Evolutionary conservation across 1,140 invertebrate genomes (phyloP).

Genomic region (Musca domestica): DNA sequence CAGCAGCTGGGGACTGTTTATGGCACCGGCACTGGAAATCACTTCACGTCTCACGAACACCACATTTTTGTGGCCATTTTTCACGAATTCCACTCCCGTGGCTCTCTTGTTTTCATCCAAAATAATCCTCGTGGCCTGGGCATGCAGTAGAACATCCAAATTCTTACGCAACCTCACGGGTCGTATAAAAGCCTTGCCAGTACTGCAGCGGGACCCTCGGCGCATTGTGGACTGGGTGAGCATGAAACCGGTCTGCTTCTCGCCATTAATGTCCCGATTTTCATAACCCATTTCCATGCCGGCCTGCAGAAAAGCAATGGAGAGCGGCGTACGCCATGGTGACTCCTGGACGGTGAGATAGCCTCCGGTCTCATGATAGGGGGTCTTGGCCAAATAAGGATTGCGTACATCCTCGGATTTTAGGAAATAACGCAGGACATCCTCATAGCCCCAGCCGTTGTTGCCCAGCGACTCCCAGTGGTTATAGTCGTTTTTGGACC

Average conservation of each 20-base stretch:
- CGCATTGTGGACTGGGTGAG: constrained; percentile 80
- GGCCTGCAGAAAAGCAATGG: constrained; percentile 77
- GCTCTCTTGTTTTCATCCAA: constrained; percentile 70
- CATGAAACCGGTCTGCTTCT: constrained; percentile 81
- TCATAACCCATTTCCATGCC: constrained; percentile 78
- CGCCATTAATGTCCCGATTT: constrained; percentile 78
- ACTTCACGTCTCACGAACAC: constrained; percentile 74
- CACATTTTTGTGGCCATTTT: constrained; percentile 63
- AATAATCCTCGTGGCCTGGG: constrained; percentile 71
- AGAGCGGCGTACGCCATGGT: constrained; percentile 76
- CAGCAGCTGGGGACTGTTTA: constrained; percentile 79
- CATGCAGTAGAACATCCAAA: constrained; percentile 76
- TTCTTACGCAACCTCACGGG: constrained; percentile 77
- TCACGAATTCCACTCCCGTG: constrained; percentile 72
- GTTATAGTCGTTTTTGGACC: constrained; percentile 89
- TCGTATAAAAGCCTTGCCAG: constrained; percentile 82
- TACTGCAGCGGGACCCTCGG: constrained; percentile 82
- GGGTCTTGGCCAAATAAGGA: constrained; percentile 69
- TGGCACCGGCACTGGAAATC: constrained; percentile 76
- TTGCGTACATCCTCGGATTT: constrained; percentile 87
- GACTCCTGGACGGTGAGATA: constrained; percentile 82
- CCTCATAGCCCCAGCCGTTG: constrained; percentile 84
- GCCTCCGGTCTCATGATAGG: constrained; percentile 75
- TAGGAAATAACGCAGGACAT: constrained; percentile 83
- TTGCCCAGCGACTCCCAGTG: constrained; percentile 85